Percentiles rank a stretch among this genome's conserved stretches.
phyloP scores from a whole-genome alignment of 1,140 invertebrate genomes.

The Drosophila tsacasi region DNA sequence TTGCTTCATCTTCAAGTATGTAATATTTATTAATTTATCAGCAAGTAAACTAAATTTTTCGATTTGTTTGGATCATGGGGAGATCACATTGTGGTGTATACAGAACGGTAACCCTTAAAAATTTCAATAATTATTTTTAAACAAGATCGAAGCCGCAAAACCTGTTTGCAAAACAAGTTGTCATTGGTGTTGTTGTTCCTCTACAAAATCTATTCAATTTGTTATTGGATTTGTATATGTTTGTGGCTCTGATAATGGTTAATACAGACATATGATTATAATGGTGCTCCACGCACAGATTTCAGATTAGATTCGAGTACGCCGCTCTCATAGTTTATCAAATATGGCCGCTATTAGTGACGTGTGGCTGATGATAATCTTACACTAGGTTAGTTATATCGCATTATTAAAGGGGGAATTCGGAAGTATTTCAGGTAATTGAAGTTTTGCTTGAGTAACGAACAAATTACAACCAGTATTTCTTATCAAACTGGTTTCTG shows the following conservation, averaged over 20 bases:
- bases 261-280: conserved; percentile 28
- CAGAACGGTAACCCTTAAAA: conserved; percentile 21
- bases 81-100: background rate
- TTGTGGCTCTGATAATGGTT: conserved; percentile 21
- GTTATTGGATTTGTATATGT: conserved; percentile 20
- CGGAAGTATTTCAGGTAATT: background rate
- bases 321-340: conserved; percentile 48
- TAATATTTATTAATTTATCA: background rate
- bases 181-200: conserved; percentile 30
- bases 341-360: conserved; percentile 55
- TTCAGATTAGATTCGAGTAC: conserved; percentile 53
- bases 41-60: background rate
- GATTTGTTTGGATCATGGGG: background rate
- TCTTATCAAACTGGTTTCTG: conserved; percentile 10
- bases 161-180: conserved; percentile 41
- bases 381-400: conserved; percentile 41
- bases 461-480: background rate
- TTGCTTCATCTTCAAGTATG: no score
- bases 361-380: conserved; percentile 38
- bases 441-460: background rate
- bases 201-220: conserved; percentile 47
- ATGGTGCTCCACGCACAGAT: conserved; percentile 47
- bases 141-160: conserved; percentile 31
- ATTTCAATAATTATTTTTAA: conserved; percentile 23
- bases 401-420: conserved; percentile 14